Evolutionary conservation across 2,797 vertebrate genomes (phyloP).

Genomic region (Toxotes lorentzi): DNA sequence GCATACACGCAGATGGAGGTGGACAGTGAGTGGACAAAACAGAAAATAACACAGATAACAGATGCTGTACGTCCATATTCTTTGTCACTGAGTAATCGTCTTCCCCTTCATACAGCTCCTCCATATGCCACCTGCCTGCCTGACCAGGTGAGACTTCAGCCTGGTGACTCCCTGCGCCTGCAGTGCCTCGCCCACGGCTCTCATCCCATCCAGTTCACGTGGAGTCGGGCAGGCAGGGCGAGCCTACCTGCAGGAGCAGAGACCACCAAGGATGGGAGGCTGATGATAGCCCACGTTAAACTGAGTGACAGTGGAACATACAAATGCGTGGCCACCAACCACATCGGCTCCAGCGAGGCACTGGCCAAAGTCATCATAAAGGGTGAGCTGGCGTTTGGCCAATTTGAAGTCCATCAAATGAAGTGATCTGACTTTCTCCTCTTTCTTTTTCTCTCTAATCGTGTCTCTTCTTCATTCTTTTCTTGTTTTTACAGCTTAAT

Average conservation of each 20-base stretch:
- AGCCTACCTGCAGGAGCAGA: conserved; percentile 71
- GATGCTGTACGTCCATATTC: background rate
- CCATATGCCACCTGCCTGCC: conserved; percentile 92
- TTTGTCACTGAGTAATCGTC: background rate
- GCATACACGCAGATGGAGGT: conserved; percentile 91
- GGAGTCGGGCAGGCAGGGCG: conserved; percentile 84
- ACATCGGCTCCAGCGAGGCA: conserved; percentile 87
- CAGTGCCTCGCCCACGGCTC: conserved; percentile 95
- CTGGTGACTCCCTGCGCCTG: conserved; percentile 83
- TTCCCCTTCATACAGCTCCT: conserved; percentile 77
- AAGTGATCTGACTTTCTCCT: background rate
- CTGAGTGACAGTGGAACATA: conserved; percentile 87
- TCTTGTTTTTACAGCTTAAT: conserved; percentile 67
- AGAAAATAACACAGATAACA: background rate
- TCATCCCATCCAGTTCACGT: conserved; percentile 88
- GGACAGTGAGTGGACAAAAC: conserved; percentile 88
- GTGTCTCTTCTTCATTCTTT: background rate
- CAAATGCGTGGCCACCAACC: conserved; percentile 91
- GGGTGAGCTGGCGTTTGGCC: conserved; percentile 81
- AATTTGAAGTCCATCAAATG: background rate
- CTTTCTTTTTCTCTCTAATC: conserved; percentile 6
- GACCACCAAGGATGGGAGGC: conserved; percentile 77
- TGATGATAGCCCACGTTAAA: conserved; percentile 77
- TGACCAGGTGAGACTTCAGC: conserved; percentile 76
- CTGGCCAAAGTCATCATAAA: conserved; percentile 84